A percentile compares a stretch with the other conserved stretches of the same genome.
These are phyloP conservation scores for Phoebastria nigripes DNA, from an alignment of 2,797 vertebrate species.

Conservation along the genomic window DNA sequence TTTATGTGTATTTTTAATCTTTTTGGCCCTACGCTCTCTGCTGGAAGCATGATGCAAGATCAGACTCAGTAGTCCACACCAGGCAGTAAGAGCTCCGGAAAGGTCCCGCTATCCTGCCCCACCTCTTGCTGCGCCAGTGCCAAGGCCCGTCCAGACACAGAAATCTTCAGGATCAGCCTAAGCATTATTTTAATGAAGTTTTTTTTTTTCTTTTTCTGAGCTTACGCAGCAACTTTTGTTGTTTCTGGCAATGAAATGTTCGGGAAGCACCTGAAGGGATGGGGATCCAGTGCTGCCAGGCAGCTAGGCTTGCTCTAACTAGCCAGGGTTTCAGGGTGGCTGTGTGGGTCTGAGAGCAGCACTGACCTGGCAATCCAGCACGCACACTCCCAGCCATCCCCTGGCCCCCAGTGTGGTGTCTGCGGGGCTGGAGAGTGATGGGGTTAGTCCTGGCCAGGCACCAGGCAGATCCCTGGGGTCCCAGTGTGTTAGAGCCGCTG, in stretches of 20 bases:
- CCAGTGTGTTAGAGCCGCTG: neutral
- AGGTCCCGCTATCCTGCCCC: neutral
- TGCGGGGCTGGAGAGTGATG: neutral
- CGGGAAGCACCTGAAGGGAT: neutral
- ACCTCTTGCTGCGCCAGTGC: neutral
- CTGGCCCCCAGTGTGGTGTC: rapidly evolving
- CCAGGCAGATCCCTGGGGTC: neutral
- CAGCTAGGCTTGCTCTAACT: neutral
- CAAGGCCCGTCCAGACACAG: neutral
- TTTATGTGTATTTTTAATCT: neutral
- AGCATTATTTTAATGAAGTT: neutral
- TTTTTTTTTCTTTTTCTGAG: neutral
- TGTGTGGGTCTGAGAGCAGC: neutral
- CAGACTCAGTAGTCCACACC: neutral
- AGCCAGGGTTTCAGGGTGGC: neutral
- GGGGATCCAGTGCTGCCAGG: neutral
- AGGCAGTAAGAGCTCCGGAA: neutral
- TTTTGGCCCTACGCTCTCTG: neutral
- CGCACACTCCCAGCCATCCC: rapidly evolving
- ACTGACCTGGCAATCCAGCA: neutral
- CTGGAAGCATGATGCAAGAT: neutral
- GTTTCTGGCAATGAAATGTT: neutral
- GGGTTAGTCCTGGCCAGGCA: neutral
- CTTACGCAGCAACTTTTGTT: neutral
- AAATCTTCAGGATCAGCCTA: neutral